phyloP scores from a whole-genome alignment of 2,888 invertebrate genomes.

The Standfussiana lucernea region DNA sequence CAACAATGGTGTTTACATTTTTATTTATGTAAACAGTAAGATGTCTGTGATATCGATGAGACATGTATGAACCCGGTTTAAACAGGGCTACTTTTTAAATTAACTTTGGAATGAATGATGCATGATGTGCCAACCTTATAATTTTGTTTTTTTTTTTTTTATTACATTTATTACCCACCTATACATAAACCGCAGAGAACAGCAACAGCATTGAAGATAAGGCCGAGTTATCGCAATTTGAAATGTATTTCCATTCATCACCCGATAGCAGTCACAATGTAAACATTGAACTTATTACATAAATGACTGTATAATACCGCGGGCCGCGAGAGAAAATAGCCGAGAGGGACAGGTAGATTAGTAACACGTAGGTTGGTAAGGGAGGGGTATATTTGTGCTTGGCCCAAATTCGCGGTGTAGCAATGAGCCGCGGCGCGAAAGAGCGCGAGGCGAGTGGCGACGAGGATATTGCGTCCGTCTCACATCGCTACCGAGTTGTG shows the following conservation, averaged over 20 bases:
- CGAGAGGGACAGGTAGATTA: slow-evolving; percentile 75
- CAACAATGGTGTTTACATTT: slow-evolving; percentile 39
- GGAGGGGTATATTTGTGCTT: slow-evolving; percentile 79
- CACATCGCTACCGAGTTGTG: slow-evolving; percentile 90
- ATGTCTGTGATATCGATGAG: slow-evolving; percentile 8
- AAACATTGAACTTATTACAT: slow-evolving; percentile 88
- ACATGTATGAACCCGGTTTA: neutral
- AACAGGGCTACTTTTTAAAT: slow-evolving; percentile 12
- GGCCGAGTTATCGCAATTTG: slow-evolving; percentile 63
- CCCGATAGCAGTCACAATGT: slow-evolving; percentile 77
- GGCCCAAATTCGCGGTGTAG: slow-evolving; percentile 85
- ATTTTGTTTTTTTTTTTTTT: slow-evolving; percentile 3
- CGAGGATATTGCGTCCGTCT: slow-evolving; percentile 84
- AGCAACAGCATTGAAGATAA: slow-evolving; percentile 59
- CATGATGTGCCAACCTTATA: neutral
- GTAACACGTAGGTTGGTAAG: slow-evolving; percentile 71
- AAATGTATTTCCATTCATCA: slow-evolving; percentile 74
- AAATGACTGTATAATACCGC: slow-evolving; percentile 75
- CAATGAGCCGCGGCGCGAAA: slow-evolving; percentile 83
- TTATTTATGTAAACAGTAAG: slow-evolving; percentile 19
- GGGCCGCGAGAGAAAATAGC: slow-evolving; percentile 71
- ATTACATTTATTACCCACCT: slow-evolving; percentile 64
- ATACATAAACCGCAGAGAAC: slow-evolving; percentile 44
- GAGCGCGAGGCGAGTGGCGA: slow-evolving; percentile 81
- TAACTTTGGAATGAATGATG: slow-evolving; percentile 21